Conservation (phyloP, 1,140 invertebrate genomes). For the Phortica variegata region DNA sequence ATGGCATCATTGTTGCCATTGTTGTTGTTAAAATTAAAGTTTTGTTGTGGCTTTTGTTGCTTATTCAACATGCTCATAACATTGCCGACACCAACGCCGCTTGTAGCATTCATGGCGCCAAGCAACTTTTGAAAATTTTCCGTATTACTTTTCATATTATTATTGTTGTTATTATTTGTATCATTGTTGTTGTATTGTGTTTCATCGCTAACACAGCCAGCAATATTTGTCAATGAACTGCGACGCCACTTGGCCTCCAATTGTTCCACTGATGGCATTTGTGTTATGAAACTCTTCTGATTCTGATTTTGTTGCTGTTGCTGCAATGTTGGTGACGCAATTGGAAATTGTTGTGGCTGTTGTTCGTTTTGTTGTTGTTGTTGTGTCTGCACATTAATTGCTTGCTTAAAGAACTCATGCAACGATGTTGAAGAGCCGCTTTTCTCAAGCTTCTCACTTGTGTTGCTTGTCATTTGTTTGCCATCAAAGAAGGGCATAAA, state of each 20-base stretch:
- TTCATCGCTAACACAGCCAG: neutral
- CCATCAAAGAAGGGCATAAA: constrained; percentile 44
- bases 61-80: constrained; percentile 11
- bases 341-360: constrained; percentile 15
- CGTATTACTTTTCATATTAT: constrained; percentile 20
- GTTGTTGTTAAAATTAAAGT: constrained; percentile 5
- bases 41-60: constrained; percentile 11
- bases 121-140: constrained; percentile 49
- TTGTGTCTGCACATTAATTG: constrained; percentile 14
- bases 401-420: constrained; percentile 52
- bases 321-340: no score
- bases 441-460: constrained; percentile 24
- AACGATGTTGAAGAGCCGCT: constrained; percentile 41
- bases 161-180: constrained; percentile 2
- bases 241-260: constrained; percentile 53
- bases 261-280: constrained; percentile 46
- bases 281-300: constrained; percentile 27
- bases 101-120: constrained; percentile 32
- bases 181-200: neutral
- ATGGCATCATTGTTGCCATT: constrained; percentile 34
- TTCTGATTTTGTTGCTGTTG: constrained; percentile 23
- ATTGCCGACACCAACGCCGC: no score
- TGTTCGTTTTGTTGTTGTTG: constrained; percentile 16
- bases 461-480: neutral
- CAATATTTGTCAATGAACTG: constrained; percentile 29